phyloP scores from a whole-genome alignment of 2,113 vertebrate species.

The Macrotis lagotis region DNA sequence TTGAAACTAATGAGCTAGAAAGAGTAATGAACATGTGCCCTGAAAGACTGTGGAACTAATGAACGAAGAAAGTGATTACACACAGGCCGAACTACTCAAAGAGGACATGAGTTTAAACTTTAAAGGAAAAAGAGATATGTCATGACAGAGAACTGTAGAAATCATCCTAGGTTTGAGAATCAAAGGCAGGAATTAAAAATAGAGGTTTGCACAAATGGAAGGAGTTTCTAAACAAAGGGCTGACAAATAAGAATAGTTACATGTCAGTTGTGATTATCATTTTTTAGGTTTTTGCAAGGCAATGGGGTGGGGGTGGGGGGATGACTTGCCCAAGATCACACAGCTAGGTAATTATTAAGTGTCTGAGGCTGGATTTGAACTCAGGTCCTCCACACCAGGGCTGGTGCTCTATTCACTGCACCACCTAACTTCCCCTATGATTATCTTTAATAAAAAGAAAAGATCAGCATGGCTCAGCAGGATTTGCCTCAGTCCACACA shows the following conservation, averaged over 20 bases:
- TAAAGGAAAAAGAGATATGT: background rate
- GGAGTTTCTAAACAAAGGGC: background rate
- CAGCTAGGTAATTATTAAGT: too few species aligned
- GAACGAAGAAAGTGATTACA: background rate
- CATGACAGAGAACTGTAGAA: background rate
- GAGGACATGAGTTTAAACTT: background rate
- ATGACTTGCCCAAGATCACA: too few species aligned
- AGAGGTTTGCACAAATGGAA: background rate
- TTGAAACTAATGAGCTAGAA: background rate
- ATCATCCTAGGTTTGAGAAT: background rate
- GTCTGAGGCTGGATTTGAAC: too few species aligned
- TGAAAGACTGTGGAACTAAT: background rate
- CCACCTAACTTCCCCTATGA: too few species aligned
- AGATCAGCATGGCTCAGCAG: background rate
- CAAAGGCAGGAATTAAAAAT: background rate
- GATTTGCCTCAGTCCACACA: background rate
- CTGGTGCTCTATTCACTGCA: too few species aligned
- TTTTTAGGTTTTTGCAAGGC: too few species aligned
- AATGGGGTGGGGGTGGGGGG: too few species aligned
- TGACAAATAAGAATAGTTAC: background rate
- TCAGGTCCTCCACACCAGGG: too few species aligned
- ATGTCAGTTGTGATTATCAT: background rate
- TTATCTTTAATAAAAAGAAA: too few species aligned
- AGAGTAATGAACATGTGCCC: background rate
- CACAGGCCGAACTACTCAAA: background rate